Conservation (phyloP, 2,797 vertebrate genomes). For the Pseudochirops cupreus region DNA sequence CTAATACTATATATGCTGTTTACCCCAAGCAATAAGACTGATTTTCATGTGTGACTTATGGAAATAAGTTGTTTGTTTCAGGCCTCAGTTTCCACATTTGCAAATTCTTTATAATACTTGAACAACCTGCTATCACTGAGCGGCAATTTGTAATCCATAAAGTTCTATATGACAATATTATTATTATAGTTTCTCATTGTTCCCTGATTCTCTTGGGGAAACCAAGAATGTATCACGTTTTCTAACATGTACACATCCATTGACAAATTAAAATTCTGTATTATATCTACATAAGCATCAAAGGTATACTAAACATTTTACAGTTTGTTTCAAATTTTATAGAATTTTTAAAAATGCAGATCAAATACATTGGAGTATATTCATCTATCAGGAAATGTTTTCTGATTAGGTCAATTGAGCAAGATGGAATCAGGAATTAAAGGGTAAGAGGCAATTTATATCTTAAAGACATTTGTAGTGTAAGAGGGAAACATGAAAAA, state of each 20-base stretch:
- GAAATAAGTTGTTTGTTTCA: constrained; percentile 38
- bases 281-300: not conserved
- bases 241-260: not conserved
- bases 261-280: not conserved
- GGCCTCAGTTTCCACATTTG: not conserved
- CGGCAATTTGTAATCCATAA: not conserved
- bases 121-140: not conserved
- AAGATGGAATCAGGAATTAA: not conserved
- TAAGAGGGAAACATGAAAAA: constrained; percentile 30
- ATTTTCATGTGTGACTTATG: not conserved
- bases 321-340: not conserved
- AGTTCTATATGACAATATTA: not conserved
- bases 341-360: not conserved
- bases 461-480: constrained; percentile 1
- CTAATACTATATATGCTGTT: not conserved
- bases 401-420: not conserved
- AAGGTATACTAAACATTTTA: not conserved
- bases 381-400: not conserved
- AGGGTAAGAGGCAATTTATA: not conserved
- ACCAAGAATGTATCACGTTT: not conserved
- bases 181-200: not conserved
- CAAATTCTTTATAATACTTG: not conserved
- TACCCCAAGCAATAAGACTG: not conserved
- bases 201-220: not conserved
- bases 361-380: not conserved